Conservation (phyloP, 1,140 invertebrate species). For the Dendroctonus valens region DNA sequence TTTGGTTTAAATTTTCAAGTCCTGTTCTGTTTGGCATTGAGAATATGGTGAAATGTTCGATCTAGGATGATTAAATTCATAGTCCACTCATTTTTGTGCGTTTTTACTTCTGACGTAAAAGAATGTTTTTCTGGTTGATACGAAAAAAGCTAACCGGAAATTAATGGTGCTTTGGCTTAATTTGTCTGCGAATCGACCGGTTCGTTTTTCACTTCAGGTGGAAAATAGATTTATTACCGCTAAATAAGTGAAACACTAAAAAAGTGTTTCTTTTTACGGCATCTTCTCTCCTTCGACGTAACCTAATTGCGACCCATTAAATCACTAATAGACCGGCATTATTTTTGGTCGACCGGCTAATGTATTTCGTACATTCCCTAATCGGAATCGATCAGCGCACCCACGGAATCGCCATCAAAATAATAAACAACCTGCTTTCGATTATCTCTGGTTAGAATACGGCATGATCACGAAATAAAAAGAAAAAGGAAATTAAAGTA, state of each 20-base stretch:
- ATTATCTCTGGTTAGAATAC: constrained; percentile 21
- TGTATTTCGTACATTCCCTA: constrained; percentile 26
- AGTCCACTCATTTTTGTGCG: no score
- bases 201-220: constrained; percentile 15
- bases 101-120: no score
- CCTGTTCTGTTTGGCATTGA: no score
- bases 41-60: no score
- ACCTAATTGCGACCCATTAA: constrained; percentile 17
- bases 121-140: no score
- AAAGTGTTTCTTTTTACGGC: constrained; percentile 2
- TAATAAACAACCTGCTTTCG: constrained; percentile 27
- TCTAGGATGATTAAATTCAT: no score
- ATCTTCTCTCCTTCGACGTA: constrained; percentile 2
- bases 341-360: constrained; percentile 24
- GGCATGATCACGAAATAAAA: constrained; percentile 9
- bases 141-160: no score
- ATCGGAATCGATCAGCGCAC: constrained; percentile 24
- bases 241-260: constrained; percentile 19
- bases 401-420: constrained; percentile 27
- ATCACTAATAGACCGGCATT: constrained; percentile 23
- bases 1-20: no score
- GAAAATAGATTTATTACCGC: constrained; percentile 25
- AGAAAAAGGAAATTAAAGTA: constrained; percentile 19
- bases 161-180: constrained; percentile 1
- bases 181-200: constrained; percentile 2